A percentile compares a stretch with the other conserved stretches of the same genome.
Conservation (phyloP, 2,113 vertebrate genomes). For the Hiodon tergisus region DNA sequence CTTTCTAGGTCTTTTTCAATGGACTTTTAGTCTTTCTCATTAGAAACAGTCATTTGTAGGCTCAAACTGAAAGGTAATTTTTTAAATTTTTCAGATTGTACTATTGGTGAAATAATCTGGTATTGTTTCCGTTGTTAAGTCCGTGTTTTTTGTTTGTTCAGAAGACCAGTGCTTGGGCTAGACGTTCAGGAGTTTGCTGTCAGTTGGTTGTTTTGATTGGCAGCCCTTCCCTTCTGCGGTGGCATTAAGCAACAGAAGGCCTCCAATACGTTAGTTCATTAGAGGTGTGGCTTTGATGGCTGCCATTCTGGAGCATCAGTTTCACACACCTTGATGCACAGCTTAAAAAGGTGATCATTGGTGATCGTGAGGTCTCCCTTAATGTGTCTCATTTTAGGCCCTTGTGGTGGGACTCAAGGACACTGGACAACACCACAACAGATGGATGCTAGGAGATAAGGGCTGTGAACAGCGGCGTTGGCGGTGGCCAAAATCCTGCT, state of each 20-base stretch:
- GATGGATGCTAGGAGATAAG: constrained; percentile 99
- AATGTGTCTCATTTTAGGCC: constrained; percentile 99
- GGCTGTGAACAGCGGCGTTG: constrained; percentile 96
- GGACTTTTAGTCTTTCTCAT: no score
- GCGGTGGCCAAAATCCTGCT: constrained; percentile 99
- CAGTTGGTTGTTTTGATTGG: neutral
- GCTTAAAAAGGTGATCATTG: constrained; percentile 99
- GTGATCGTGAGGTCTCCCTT: constrained; percentile 89
- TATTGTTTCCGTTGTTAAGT: no score
- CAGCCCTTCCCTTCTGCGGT: neutral
- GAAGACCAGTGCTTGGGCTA: no score
- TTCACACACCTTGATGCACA: constrained; percentile 99
- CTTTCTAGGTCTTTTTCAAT: no score
- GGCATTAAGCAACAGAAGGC: no score
- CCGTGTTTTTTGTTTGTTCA: no score
- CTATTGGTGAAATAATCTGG: no score
- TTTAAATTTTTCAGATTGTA: no score
- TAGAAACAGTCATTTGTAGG: no score
- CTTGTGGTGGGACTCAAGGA: constrained; percentile 96
- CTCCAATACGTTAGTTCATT: no score
- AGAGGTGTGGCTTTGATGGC: constrained; percentile 99
- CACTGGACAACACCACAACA: constrained; percentile 99
- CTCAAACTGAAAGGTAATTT: no score
- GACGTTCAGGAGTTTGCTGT: neutral
- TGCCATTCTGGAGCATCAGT: constrained; percentile 85